phyloP scores from a whole-genome alignment of 2,797 vertebrate species.

The Acrossocheilus wenchowensis region DNA sequence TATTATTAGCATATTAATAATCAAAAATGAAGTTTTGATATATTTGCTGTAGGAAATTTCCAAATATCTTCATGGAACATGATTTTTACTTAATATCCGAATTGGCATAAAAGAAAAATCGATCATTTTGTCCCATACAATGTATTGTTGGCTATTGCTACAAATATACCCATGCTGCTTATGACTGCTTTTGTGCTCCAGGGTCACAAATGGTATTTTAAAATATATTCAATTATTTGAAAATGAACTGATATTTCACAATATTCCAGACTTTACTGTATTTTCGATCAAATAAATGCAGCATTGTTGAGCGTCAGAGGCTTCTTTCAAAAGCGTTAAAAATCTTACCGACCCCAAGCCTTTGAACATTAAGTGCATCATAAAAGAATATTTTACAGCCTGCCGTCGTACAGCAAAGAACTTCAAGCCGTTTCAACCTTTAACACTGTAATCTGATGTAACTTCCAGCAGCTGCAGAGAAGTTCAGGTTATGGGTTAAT shows the following conservation, averaged over 20 bases:
- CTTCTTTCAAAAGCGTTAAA: not conserved
- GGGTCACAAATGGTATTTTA: not conserved
- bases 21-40: too few species aligned
- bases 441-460: not conserved
- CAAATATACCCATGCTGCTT: too few species aligned
- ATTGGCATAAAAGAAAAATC: too few species aligned
- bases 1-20: too few species aligned
- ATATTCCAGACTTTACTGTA: not conserved
- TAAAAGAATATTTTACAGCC: not conserved
- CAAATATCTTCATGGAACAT: too few species aligned
- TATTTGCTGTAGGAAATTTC: too few species aligned
- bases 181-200: too few species aligned
- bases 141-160: too few species aligned
- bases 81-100: too few species aligned
- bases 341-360: not conserved
- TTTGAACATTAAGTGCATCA: not conserved
- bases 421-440: not conserved
- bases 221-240: not conserved
- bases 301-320: not conserved
- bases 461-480: not conserved
- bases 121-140: too few species aligned
- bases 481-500: constrained; percentile 8
- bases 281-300: not conserved
- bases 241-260: not conserved
- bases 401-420: not conserved